Percentiles rank a stretch among this genome's conserved stretches.
Evolutionary conservation across 2,797 vertebrate species (phyloP).

Genomic region (Synanceia verrucosa): DNA sequence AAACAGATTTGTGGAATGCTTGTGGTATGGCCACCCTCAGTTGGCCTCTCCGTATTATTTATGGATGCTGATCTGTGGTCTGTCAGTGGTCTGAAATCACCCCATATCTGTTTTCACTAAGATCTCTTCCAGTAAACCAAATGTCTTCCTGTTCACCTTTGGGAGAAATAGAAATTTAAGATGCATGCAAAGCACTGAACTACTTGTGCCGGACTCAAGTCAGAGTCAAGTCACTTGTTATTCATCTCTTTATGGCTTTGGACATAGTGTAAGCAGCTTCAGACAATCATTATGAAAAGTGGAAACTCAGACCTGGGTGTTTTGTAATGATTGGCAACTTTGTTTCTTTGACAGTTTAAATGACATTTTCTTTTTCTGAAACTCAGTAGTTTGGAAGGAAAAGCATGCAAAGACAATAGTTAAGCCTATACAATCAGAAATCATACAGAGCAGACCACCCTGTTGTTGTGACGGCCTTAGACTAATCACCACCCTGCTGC

Average conservation of each 20-base stretch:
- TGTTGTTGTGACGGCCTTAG: constrained; percentile 48
- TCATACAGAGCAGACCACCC: constrained; percentile 75
- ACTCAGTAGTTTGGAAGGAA: constrained; percentile 59
- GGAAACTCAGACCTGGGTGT: constrained; percentile 53
- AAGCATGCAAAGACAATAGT: constrained; percentile 58
- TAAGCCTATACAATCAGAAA: constrained; percentile 64
- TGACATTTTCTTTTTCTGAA: constrained; percentile 62
- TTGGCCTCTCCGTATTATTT: constrained; percentile 73
- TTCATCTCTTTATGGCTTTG: constrained; percentile 68
- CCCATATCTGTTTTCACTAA: constrained; percentile 77
- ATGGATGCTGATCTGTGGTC: constrained; percentile 79
- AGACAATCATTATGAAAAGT: constrained; percentile 41
- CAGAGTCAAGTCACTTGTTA: constrained; percentile 53
- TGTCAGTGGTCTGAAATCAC: constrained; percentile 78
- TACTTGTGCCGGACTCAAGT: constrained; percentile 37
- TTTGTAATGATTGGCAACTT: constrained; percentile 36
- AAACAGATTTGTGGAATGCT: constrained; percentile 77
- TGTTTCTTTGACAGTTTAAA: constrained; percentile 54
- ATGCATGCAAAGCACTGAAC: constrained; percentile 57
- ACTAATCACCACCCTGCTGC: constrained; percentile 65
- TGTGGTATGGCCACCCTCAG: constrained; percentile 78
- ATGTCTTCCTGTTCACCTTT: constrained; percentile 76
- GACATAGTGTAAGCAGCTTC: constrained; percentile 53
- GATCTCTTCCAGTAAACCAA: constrained; percentile 78
- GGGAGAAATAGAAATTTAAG: constrained; percentile 71